Conservation (phyloP, 2,888 invertebrate species). For the Limnephilus lunatus region DNA sequence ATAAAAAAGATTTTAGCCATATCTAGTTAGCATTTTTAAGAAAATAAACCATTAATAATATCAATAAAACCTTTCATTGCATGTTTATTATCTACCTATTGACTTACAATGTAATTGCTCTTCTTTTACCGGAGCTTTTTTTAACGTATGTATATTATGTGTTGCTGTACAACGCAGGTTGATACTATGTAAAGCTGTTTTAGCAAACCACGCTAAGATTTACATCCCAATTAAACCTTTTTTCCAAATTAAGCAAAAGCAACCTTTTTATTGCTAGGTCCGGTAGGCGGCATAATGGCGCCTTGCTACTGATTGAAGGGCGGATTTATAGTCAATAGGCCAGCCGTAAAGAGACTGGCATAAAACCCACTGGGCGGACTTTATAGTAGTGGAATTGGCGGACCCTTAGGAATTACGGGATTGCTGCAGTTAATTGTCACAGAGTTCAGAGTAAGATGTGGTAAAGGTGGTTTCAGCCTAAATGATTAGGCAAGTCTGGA, state of each 20-base stretch:
- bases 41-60: too few species aligned
- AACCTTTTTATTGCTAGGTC: slow-evolving; percentile 28
- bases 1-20: background rate
- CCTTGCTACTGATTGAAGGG: slow-evolving; percentile 63
- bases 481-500: background rate
- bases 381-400: slow-evolving; percentile 27
- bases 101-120: too few species aligned
- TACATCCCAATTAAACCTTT: slow-evolving; percentile 41
- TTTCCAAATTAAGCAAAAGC: slow-evolving; percentile 44
- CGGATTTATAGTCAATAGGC: slow-evolving; percentile 62
- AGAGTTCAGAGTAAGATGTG: slow-evolving; percentile 17
- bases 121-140: too few species aligned
- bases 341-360: slow-evolving; percentile 64
- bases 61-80: too few species aligned
- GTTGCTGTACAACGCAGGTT: background rate
- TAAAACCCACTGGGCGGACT: slow-evolving; percentile 51
- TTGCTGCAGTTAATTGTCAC: slow-evolving; percentile 58
- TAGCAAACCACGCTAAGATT: background rate
- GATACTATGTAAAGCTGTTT: background rate
- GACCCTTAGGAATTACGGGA: slow-evolving; percentile 24
- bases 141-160: too few species aligned
- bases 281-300: slow-evolving; percentile 46
- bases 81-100: too few species aligned
- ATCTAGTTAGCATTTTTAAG: background rate
- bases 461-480: background rate